phyloP scores from a whole-genome alignment of 2,888 invertebrate species.

The Lochmaea capreae region DNA sequence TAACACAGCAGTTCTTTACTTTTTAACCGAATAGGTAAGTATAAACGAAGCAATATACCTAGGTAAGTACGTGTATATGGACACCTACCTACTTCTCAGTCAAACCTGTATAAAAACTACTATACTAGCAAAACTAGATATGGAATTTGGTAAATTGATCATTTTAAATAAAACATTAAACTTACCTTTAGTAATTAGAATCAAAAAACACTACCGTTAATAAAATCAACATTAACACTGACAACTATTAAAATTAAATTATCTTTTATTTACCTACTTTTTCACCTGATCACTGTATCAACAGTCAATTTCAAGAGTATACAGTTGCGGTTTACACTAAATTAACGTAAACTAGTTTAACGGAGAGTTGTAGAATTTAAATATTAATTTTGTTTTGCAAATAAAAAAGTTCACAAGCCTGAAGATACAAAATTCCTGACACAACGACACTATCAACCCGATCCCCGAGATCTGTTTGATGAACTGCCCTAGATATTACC shows the following conservation, averaged over 20 bases:
- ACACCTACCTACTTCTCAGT: neutral
- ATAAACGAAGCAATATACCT: neutral
- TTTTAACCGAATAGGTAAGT: neutral
- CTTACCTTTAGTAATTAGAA: neutral
- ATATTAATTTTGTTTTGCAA: slow-evolving; percentile 19
- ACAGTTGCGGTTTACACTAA: slow-evolving; percentile 3
- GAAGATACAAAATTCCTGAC: slow-evolving; percentile 19
- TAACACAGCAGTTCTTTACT: neutral
- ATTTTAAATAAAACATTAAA: neutral
- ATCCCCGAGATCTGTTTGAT: slow-evolving; percentile 9
- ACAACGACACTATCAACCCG: slow-evolving; percentile 17
- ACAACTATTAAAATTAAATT: slow-evolving; percentile 7
- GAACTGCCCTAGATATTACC: neutral
- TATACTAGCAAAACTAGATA: neutral
- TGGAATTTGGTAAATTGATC: neutral
- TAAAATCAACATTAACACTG: slow-evolving; percentile 8
- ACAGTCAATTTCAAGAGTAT: slow-evolving; percentile 3
- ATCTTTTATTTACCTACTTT: slow-evolving; percentile 18
- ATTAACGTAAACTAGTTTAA: slow-evolving; percentile 18
- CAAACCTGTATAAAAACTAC: neutral
- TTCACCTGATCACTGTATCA: slow-evolving; percentile 18
- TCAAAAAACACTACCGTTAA: neutral
- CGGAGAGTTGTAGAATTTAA: slow-evolving; percentile 10
- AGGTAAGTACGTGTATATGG: slow-evolving; percentile 15
- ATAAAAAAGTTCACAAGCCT: slow-evolving; percentile 18